A percentile compares a stretch with the other conserved stretches of the same genome.
Evolutionary conservation across 2,797 vertebrate genomes (phyloP).

Genomic region (Pelodytes ibericus): DNA sequence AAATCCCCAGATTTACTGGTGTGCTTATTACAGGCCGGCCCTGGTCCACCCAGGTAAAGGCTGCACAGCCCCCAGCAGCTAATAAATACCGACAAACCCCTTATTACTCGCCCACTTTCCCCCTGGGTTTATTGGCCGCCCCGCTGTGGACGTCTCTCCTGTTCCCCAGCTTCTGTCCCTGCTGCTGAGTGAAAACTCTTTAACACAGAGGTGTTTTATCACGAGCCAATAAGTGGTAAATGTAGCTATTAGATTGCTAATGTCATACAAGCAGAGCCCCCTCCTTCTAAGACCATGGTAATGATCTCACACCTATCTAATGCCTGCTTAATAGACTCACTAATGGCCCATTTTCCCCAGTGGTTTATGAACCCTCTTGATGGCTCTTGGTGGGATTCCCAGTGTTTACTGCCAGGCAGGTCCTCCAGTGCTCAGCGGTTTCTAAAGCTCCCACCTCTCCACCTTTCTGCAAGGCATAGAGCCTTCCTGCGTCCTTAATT

Average conservation of each 20-base stretch:
- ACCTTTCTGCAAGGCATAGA: constrained; percentile 68
- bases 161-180: neutral
- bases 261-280: constrained; percentile 62
- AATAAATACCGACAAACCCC: constrained; percentile 79
- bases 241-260: constrained; percentile 58
- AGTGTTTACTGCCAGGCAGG: constrained; percentile 38
- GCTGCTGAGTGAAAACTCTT: constrained; percentile 7
- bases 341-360: constrained; percentile 62
- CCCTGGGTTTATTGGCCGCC: neutral
- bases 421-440: constrained; percentile 53
- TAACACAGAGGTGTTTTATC: constrained; percentile 34
- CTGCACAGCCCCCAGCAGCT: constrained; percentile 71
- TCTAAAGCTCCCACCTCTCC: constrained; percentile 62
- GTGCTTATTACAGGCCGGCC: constrained; percentile 67
- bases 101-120: constrained; percentile 62
- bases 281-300: constrained; percentile 62
- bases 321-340: constrained; percentile 68
- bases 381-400: constrained; percentile 46
- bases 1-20: constrained; percentile 67
- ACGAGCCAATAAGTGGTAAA: constrained; percentile 59
- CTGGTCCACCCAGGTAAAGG: constrained; percentile 72
- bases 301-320: constrained; percentile 69
- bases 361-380: constrained; percentile 60
- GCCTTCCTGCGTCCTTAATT: constrained; percentile 69
- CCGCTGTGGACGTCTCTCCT: neutral